Evolutionary conservation across 1,140 invertebrate genomes (phyloP).

Genomic region (Chlorops oryzae): DNA sequence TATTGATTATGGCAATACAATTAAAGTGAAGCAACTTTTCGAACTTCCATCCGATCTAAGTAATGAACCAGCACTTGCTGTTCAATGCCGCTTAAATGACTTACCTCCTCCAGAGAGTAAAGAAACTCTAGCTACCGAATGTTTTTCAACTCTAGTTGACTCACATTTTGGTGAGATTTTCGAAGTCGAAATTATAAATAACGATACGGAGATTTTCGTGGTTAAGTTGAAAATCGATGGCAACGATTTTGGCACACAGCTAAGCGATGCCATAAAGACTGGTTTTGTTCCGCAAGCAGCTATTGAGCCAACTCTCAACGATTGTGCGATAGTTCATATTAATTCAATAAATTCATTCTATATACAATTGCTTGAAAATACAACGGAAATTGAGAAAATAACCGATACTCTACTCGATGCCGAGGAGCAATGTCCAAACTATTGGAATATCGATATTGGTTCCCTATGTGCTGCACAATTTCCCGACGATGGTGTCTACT

Average conservation of each 20-base stretch:
- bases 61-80: constrained; percentile 53
- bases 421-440: constrained; percentile 50
- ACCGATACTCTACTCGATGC: constrained; percentile 52
- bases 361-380: constrained; percentile 55
- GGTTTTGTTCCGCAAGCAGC: background rate
- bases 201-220: constrained; percentile 6
- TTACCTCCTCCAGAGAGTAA: constrained; percentile 28
- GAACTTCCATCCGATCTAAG: constrained; percentile 57
- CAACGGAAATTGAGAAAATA: constrained; percentile 54
- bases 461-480: constrained; percentile 60
- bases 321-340: constrained; percentile 53
- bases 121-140: constrained; percentile 23
- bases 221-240: constrained; percentile 31
- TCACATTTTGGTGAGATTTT: constrained; percentile 41
- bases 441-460: constrained; percentile 51
- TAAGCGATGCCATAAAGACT: constrained; percentile 26
- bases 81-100: constrained; percentile 54
- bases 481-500: constrained; percentile 59
- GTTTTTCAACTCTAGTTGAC: constrained; percentile 30
- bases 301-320: constrained; percentile 25
- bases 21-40: constrained; percentile 53
- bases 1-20: constrained; percentile 67
- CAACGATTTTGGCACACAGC: constrained; percentile 34
- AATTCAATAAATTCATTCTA: constrained; percentile 59
- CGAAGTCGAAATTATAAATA: constrained; percentile 25